Percentiles rank a stretch among this genome's conserved stretches.
These are phyloP conservation scores for Drosophila repletoides DNA, from an alignment of 1,140 invertebrate species.

Conservation along the genomic window DNA sequence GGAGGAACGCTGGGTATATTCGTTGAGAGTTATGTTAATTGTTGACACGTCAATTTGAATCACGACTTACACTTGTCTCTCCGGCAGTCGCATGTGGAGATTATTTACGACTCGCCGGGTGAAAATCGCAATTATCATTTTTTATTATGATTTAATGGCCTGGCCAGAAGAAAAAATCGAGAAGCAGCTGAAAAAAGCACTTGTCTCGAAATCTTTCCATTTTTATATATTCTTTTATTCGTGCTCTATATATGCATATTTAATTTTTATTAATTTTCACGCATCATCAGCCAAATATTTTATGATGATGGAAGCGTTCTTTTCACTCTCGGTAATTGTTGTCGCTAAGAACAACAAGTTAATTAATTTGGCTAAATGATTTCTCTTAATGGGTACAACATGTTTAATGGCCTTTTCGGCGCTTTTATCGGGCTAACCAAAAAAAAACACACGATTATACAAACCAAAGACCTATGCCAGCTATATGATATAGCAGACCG, in stretches of 20 bases:
- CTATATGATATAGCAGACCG: too few relatives aligned
- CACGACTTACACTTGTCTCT: slow-evolving; percentile 76
- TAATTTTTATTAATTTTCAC: slow-evolving; percentile 78
- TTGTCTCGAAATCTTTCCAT: slow-evolving; percentile 28
- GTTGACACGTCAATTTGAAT: slow-evolving; percentile 73
- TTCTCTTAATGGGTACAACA: slow-evolving; percentile 76
- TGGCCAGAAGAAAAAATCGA: slow-evolving; percentile 18
- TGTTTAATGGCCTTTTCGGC: slow-evolving; percentile 70
- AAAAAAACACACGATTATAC: slow-evolving; percentile 16
- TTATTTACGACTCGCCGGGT: slow-evolving; percentile 71
- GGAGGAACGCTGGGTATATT: not conserved
- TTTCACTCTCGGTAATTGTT: slow-evolving; percentile 75
- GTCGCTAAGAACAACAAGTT: slow-evolving; percentile 77
- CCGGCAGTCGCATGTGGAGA: slow-evolving; percentile 44
- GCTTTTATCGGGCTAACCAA: slow-evolving; percentile 72
- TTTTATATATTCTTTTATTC: slow-evolving; percentile 18
- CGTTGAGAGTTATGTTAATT: slow-evolving; percentile 73
- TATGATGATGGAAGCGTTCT: slow-evolving; percentile 77
- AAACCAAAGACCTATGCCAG: not conserved
- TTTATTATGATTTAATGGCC: slow-evolving; percentile 77
- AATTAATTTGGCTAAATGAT: slow-evolving; percentile 77
- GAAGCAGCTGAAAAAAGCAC: slow-evolving; percentile 2
- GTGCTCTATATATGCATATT: slow-evolving; percentile 22
- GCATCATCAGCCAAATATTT: slow-evolving; percentile 76
- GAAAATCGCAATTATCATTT: slow-evolving; percentile 77